Evolutionary conservation across 2,797 vertebrate species (phyloP), one percentile per base, ranked within the genome.

Genomic region (Notoglanidium macrostoma): DNA sequence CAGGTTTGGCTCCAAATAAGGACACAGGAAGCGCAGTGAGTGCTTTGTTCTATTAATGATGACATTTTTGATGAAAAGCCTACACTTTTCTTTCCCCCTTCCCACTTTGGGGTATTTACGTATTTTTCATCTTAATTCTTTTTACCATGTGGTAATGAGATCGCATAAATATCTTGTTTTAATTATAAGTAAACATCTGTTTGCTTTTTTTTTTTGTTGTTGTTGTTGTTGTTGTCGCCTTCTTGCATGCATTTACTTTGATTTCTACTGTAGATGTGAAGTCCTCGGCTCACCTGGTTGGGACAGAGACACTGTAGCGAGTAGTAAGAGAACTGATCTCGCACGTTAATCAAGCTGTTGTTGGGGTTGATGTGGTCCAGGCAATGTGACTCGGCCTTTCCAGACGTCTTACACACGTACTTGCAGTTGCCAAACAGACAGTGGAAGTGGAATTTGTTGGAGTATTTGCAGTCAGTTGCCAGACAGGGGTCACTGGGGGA

Each of bases 351-450:
- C 94, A 99, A 94, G 93, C 96, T 98, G 94, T 99, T 99, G 96
- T 95, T 99, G 93, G 98, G 98, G 94, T 99, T 99, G 96, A 99
- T 99, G 96, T 99, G 98, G 96, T 99, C 98, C 94, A 99, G 95
- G 94, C 98, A 99, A 94, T 99, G 98, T 87, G 98, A 99, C 92
- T 99, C 98, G 0, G 98, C 98, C 94, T 99, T 99, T 88, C 98
- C 98, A 0, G 98, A 99, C 40, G 98, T 99, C 95, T 99, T 99
- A 94, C 98, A 99, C 90, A 99, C 98, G 17, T 99, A 99, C 94
- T 99, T 99, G 98, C 98, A 99, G 94, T 99, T 99, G 91, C 98
- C 98, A 80, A 99, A 99, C 93, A 99, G 96, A 96, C 98, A 99
- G 95, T 99, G 98, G 96, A 99, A 99, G 95, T 99, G 98, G 95